A percentile compares a stretch with the other conserved stretches of the same genome.
Conservation (phyloP, 2,888 invertebrate genomes). For the Heteromyza rotundicornis region DNA sequence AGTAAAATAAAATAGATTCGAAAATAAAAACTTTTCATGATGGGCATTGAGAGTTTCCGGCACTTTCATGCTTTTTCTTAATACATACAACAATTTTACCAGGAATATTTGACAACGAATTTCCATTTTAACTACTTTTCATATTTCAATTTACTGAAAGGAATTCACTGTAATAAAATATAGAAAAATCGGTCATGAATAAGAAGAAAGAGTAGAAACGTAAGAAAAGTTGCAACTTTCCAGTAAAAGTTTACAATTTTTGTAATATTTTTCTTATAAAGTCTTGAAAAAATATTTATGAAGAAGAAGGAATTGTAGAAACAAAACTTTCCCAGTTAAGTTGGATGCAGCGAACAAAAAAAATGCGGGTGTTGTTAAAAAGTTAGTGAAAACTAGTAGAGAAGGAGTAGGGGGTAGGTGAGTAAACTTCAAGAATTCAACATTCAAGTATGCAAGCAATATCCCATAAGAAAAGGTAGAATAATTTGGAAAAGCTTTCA, state of each 20-base stretch:
- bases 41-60: no score
- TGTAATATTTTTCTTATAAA: constrained; percentile 29
- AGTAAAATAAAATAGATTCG: no score
- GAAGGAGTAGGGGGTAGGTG: background rate
- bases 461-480: constrained; percentile 17
- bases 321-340: background rate
- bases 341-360: background rate
- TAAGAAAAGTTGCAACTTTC: constrained; percentile 23
- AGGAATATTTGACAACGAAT: constrained; percentile 18
- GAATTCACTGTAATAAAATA: constrained; percentile 4
- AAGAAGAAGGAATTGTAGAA: background rate
- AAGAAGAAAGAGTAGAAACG: constrained; percentile 1
- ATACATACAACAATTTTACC: background rate
- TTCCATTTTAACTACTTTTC: constrained; percentile 22
- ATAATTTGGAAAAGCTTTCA: constrained; percentile 46
- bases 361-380: constrained; percentile 1
- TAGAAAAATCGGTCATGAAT: constrained; percentile 4
- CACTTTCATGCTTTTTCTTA: no score
- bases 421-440: background rate
- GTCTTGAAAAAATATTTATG: background rate
- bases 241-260: constrained; percentile 35
- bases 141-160: constrained; percentile 17
- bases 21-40: no score
- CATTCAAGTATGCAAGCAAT: background rate
- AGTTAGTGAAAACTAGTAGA: background rate